These are phyloP conservation scores for Adrianichthys oophorus DNA, from an alignment of 2,797 vertebrate genomes.

Conservation along the genomic window DNA sequence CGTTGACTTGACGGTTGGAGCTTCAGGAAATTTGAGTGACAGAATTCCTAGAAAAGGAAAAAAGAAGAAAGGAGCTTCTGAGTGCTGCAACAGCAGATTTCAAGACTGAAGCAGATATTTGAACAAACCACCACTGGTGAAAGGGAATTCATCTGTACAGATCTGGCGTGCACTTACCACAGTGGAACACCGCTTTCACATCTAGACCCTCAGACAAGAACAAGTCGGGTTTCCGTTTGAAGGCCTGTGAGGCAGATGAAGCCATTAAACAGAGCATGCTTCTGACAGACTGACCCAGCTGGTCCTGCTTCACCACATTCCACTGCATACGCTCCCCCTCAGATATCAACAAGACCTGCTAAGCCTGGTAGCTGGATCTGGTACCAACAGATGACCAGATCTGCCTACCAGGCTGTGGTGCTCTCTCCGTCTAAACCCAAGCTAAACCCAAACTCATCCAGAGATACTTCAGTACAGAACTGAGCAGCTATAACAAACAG, in stretches of 20 bases:
- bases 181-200: slow-evolving; percentile 97
- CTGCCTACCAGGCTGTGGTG: slow-evolving; percentile 73
- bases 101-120: slow-evolving; percentile 27
- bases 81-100: slow-evolving; percentile 30
- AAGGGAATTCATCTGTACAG: slow-evolving; percentile 13
- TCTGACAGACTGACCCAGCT: slow-evolving; percentile 38
- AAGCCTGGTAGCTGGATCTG: slow-evolving; percentile 73
- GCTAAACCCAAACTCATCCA: slow-evolving; percentile 71
- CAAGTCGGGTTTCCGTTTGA: slow-evolving; percentile 98
- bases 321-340: slow-evolving; percentile 62
- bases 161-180: slow-evolving; percentile 84
- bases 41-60: slow-evolving; percentile 83
- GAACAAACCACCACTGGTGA: slow-evolving; percentile 1
- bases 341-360: slow-evolving; percentile 54
- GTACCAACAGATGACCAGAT: slow-evolving; percentile 63
- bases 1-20: slow-evolving; percentile 96
- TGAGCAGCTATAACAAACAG: slow-evolving; percentile 80
- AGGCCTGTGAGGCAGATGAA: slow-evolving; percentile 90
- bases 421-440: slow-evolving; percentile 54
- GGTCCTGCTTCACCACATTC: slow-evolving; percentile 56
- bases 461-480: slow-evolving; percentile 78
- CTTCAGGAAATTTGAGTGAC: slow-evolving; percentile 97
- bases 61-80: slow-evolving; percentile 20
- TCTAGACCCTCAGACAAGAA: slow-evolving; percentile 95
- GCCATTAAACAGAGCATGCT: slow-evolving; percentile 68